Conservation (phyloP, 2,113 vertebrate genomes). For the Nettapus auritus region DNA sequence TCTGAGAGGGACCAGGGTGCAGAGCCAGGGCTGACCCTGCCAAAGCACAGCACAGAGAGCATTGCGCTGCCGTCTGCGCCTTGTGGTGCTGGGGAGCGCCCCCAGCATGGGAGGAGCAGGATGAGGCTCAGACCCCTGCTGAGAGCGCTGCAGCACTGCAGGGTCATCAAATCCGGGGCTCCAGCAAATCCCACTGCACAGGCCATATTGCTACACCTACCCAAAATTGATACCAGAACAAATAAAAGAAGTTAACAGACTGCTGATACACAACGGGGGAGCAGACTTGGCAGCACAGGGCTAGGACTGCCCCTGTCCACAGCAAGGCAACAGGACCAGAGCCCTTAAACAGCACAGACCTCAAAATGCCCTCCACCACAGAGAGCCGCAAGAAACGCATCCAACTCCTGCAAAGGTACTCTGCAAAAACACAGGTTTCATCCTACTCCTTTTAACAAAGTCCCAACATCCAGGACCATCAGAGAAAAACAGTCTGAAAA, state of each 20-base stretch:
- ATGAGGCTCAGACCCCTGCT: not conserved
- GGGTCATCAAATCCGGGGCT: not conserved
- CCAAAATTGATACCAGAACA: rapidly evolving
- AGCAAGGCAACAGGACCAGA: not conserved
- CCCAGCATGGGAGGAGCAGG: not conserved
- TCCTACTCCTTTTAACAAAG: not conserved
- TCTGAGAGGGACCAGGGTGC: rapidly evolving
- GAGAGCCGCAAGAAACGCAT: not conserved
- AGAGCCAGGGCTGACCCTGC: not conserved
- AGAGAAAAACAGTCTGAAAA: not conserved
- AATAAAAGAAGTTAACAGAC: rapidly evolving
- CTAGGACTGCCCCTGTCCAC: not conserved
- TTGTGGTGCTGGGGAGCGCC: too few relatives aligned
- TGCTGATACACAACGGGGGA: rapidly evolving
- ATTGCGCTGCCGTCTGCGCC: not conserved
- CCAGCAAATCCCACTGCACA: not conserved
- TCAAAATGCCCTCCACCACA: not conserved
- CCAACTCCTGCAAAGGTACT: not conserved
- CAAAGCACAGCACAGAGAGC: too few relatives aligned
- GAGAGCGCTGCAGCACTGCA: rapidly evolving
- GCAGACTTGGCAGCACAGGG: not conserved
- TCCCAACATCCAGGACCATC: not conserved
- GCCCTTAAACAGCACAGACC: not conserved
- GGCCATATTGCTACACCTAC: rapidly evolving
- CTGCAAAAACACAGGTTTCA: not conserved